Conservation (phyloP, 2,888 invertebrate species). For the Ormyrus pomaceus region DNA sequence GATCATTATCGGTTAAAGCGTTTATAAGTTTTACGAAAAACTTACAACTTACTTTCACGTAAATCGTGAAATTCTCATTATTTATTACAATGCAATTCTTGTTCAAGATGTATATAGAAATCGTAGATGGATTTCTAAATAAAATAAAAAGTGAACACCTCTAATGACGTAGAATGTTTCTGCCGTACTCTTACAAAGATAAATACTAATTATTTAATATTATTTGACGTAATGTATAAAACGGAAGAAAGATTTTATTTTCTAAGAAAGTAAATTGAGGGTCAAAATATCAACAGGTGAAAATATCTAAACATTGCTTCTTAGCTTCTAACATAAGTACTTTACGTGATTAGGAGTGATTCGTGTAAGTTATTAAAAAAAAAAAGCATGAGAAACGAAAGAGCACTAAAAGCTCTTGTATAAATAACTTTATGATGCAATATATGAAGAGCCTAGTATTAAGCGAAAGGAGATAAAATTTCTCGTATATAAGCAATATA, state of each 20-base stretch:
- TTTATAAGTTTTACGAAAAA: no score
- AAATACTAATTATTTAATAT: not conserved
- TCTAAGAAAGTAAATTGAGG: not conserved
- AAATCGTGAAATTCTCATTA: not conserved
- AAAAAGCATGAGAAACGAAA: not conserved
- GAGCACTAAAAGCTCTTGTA: conserved; percentile 2
- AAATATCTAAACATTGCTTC: conserved; percentile 9
- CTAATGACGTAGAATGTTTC: no score
- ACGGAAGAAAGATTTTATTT: not conserved
- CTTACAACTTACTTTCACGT: no score
- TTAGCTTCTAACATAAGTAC: not conserved
- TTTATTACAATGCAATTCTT: not conserved
- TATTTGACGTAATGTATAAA: not conserved
- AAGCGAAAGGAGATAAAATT: conserved; percentile 3
- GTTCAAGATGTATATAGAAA: not conserved
- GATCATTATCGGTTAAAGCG: no score
- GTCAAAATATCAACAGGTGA: conserved; percentile 25
- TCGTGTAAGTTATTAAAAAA: not conserved
- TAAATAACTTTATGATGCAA: conserved; percentile 13
- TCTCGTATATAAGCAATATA: not conserved
- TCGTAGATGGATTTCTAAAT: not conserved
- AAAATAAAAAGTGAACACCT: conserved; percentile 1
- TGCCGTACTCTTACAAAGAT: not conserved
- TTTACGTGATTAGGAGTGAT: conserved; percentile 22
- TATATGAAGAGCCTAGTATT: conserved; percentile 15